Evolutionary conservation across 2,888 invertebrate genomes (phyloP).

Genomic region (Troilus luridus): DNA sequence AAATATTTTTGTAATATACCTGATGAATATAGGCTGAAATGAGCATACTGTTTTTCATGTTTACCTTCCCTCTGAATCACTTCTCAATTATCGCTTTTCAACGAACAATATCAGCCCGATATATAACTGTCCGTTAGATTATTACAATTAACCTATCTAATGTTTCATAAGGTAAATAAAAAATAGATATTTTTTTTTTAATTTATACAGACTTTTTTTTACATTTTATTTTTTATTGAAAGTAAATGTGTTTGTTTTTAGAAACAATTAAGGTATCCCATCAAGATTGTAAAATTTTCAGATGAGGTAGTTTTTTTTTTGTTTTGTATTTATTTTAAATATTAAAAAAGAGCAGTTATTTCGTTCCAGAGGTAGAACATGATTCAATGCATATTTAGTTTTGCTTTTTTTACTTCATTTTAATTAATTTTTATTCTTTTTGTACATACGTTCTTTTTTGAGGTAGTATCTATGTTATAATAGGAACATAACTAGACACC

Average conservation of each 20-base stretch:
- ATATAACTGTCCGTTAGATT: constrained; percentile 27
- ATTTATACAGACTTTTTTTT: constrained; percentile 37
- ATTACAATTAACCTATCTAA: constrained; percentile 48
- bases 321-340: not conserved
- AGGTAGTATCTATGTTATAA: constrained; percentile 62
- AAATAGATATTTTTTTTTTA: constrained; percentile 46
- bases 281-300: constrained; percentile 49
- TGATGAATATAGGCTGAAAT: constrained; percentile 47
- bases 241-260: constrained; percentile 36
- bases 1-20: constrained; percentile 32
- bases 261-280: constrained; percentile 36
- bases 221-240: constrained; percentile 17
- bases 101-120: constrained; percentile 21
- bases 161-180: constrained; percentile 49
- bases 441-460: constrained; percentile 54
- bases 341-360: constrained; percentile 9
- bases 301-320: constrained; percentile 49
- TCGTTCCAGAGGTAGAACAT: constrained; percentile 62
- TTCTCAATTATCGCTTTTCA: not conserved
- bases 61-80: constrained; percentile 32
- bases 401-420: constrained; percentile 39
- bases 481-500: constrained; percentile 60
- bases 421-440: constrained; percentile 56
- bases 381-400: constrained; percentile 51
- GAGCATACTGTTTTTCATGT: constrained; percentile 39